These are phyloP conservation scores for Eristalinus sepulchralis DNA, from an alignment of 2,888 invertebrate species.

Conservation along the genomic window DNA sequence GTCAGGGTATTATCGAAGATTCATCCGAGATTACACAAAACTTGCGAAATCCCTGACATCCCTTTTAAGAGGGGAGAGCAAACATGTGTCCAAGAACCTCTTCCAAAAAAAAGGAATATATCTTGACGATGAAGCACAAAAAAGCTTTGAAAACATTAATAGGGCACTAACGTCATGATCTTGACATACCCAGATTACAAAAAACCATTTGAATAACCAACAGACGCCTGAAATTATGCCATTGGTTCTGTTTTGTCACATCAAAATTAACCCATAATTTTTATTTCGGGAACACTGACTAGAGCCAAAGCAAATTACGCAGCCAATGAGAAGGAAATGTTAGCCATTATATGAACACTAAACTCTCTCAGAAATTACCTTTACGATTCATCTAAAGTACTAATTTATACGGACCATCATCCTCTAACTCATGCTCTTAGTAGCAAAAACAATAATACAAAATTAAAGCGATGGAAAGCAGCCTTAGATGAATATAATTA, in stretches of 20 bases:
- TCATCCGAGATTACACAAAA: neutral
- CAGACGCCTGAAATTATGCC: no score
- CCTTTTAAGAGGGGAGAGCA: neutral
- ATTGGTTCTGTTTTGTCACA: neutral
- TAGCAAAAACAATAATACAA: no score
- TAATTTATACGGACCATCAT: no score
- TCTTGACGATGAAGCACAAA: neutral
- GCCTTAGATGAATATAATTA: neutral
- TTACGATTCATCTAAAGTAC: no score
- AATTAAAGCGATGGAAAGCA: no score
- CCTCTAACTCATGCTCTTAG: no score
- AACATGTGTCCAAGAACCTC: neutral
- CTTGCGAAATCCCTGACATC: neutral
- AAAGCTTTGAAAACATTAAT: neutral
- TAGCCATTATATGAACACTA: no score
- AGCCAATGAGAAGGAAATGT: no score
- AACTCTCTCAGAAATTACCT: no score
- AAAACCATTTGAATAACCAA: neutral
- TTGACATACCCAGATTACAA: neutral
- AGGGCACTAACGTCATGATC: neutral
- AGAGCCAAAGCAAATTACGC: neutral
- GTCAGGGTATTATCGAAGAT: constrained; percentile 1
- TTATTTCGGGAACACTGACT: neutral
- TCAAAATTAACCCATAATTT: neutral
- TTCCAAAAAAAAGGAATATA: neutral